Base-by-base conservation (phyloP, 2,888 invertebrate species). In the Vanessa cardui region DNA sequence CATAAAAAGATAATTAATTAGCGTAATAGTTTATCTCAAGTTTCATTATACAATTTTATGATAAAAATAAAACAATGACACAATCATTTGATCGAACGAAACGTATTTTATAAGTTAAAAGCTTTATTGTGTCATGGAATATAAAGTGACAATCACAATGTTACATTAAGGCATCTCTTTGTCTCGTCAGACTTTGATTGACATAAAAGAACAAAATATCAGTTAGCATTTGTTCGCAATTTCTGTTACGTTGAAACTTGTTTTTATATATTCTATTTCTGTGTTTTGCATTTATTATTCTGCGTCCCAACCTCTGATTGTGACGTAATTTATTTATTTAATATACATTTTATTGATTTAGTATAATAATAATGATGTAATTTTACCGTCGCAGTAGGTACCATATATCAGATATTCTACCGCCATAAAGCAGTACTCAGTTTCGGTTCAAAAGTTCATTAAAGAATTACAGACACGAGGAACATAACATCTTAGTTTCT, bases 111-210 rank as follows among this genome's bases (percentile, higher is more conserved):
- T 39, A 52, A 31, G 46, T 46, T 65, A 65, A 65, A 65, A 65
- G 65, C 60, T 60, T 65, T 65, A 54, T 65, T 60, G 65, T 60
- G 65, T 60, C 21, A 60, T 45, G 39, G 46, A 50, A 64, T 54
- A 54, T 65, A 47, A 60, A 65, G 65, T 54, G 65, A 54, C 52
- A 60, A 54, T 60, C 60, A 60, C 56, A 33, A n/a, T 21, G 56
- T 56, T 39, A 33, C 56, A 52, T 52, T 52, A 52, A 52, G 21
- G 7, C 20, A 56, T 56, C n/a, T 56, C 56, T 56, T 56, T 56
- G 56, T 56, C 33, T 52, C 52, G 52, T 26, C 26, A 26, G 52
- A 52, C 52, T 56, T 56, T 56, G 31, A 56, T 56, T 33, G 31
- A 56, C 18, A 26, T 56, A 33, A 56, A 56, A 26, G n/a, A 56